A percentile compares a stretch with the other conserved stretches of the same genome.
phyloP scores from a whole-genome alignment of 2,113 vertebrate genomes.

The Oncorhynchus keta region DNA sequence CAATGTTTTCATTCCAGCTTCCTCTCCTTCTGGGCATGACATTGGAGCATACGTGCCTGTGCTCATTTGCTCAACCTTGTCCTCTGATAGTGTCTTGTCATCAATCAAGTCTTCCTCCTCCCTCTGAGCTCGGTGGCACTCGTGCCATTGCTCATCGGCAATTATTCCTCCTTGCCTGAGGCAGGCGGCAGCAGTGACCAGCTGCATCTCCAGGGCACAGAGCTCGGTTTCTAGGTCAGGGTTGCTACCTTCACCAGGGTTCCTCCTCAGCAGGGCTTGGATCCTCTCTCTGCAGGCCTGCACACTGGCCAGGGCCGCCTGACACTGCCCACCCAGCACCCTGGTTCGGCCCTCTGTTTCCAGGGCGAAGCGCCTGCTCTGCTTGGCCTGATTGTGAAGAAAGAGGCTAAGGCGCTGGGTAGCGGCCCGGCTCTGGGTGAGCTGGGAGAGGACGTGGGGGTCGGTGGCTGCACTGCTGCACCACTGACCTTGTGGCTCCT shows the following conservation, averaged over 20 bases:
- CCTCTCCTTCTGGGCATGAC: constrained; percentile 27
- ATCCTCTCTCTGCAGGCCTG: constrained; percentile 79
- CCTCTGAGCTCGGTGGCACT: constrained; percentile 31
- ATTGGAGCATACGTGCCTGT: neutral
- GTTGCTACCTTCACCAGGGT: constrained; percentile 47
- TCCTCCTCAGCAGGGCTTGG: constrained; percentile 49
- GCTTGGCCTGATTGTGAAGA: constrained; percentile 81
- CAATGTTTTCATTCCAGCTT: constrained; percentile 61
- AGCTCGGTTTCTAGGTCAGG: constrained; percentile 24
- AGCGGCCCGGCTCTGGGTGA: constrained; percentile 77
- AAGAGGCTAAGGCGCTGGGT: constrained; percentile 76
- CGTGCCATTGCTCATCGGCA: constrained; percentile 45
- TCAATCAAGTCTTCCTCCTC: constrained; percentile 50
- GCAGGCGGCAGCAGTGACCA: constrained; percentile 66
- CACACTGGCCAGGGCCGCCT: constrained; percentile 75
- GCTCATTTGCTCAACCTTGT: constrained; percentile 25
- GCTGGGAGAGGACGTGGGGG: constrained; percentile 69
- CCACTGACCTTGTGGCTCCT: constrained; percentile 83
- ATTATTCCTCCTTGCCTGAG: constrained; percentile 60
- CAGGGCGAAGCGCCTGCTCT: constrained; percentile 57
- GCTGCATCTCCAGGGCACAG: constrained; percentile 68
- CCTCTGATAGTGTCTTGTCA: constrained; percentile 28
- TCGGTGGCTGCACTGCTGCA: constrained; percentile 63
- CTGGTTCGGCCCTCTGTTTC: constrained; percentile 58
- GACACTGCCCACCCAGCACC: constrained; percentile 75